A percentile compares a stretch with the other conserved stretches of the same genome.
Evolutionary conservation across 35 echinoderm and acorn worm genomes (phyloP).

Genomic region (Acanthaster planci): DNA sequence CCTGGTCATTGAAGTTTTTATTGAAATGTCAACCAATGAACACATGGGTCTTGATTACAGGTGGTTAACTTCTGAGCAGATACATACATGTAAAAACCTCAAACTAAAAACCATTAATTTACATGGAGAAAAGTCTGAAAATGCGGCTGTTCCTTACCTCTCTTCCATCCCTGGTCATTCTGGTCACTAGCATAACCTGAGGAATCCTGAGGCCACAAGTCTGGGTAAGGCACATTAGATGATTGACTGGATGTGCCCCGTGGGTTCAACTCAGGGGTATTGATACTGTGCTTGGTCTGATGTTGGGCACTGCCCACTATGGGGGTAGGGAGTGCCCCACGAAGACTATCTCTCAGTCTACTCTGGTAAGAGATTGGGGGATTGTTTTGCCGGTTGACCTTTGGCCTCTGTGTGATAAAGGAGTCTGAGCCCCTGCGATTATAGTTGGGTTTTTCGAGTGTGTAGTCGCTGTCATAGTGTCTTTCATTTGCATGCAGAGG

Average conservation of each 20-base stretch:
- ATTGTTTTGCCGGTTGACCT: neutral
- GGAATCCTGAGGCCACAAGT: slow-evolving; percentile 11
- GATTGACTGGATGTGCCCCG: neutral
- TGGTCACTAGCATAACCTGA: slow-evolving; percentile 14
- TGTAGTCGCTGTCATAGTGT: neutral
- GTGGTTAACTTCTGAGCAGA: neutral
- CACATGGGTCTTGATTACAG: too few relatives aligned
- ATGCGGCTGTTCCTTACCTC: neutral
- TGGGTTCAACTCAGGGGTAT: neutral
- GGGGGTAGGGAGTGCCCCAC: neutral
- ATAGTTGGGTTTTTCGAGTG: too few relatives aligned
- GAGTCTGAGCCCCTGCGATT: neutral
- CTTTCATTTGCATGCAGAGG: neutral
- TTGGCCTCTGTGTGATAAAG: neutral
- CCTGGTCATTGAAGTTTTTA: too few relatives aligned
- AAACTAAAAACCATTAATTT: neutral
- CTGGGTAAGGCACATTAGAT: neutral
- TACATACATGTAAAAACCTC: neutral
- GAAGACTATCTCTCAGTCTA: neutral
- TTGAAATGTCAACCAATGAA: too few relatives aligned
- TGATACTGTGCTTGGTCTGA: neutral
- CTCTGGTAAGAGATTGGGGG: neutral
- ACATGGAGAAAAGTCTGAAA: neutral
- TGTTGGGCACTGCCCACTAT: neutral
- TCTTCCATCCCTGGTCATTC: slow-evolving; percentile 1